Conservation (phyloP, 1,140 invertebrate species). For the Polypedilum vanderplanki region DNA sequence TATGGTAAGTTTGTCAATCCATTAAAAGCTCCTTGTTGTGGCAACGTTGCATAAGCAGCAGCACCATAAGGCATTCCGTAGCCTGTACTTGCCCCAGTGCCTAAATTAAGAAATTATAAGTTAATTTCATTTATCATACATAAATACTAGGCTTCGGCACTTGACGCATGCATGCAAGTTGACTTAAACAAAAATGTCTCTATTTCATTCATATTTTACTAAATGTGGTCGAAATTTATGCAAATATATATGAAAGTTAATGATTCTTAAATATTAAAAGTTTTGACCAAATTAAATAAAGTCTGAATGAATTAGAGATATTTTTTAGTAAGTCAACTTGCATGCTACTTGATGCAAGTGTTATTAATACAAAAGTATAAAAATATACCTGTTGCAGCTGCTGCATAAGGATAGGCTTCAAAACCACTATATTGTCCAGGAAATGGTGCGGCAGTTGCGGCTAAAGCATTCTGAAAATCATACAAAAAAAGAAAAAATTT, state of each 20-base stretch:
- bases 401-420: constrained; percentile 61
- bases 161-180: not conserved
- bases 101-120: constrained; percentile 40
- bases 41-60: constrained; percentile 55
- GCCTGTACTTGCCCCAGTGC: constrained; percentile 52
- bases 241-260: no score
- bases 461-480: constrained; percentile 38
- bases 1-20: constrained; percentile 52
- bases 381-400: constrained; percentile 46
- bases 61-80: constrained; percentile 60
- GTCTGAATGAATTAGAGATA: no score
- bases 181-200: not conserved
- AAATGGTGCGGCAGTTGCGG: constrained; percentile 58
- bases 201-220: constrained; percentile 1
- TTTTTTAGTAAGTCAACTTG: no score
- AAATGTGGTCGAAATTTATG: no score
- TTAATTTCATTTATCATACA: constrained; percentile 32
- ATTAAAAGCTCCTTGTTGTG: constrained; percentile 51
- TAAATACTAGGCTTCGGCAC: not conserved
- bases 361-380: constrained; percentile 27
- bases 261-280: no score
- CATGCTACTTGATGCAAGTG: not conserved
- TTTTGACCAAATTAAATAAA: no score
- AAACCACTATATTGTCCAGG: constrained; percentile 63
- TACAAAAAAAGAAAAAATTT: constrained; percentile 26